Evolutionary conservation across 2,113 vertebrate species (phyloP).

Genomic region (Pachypanchax playfairii): DNA sequence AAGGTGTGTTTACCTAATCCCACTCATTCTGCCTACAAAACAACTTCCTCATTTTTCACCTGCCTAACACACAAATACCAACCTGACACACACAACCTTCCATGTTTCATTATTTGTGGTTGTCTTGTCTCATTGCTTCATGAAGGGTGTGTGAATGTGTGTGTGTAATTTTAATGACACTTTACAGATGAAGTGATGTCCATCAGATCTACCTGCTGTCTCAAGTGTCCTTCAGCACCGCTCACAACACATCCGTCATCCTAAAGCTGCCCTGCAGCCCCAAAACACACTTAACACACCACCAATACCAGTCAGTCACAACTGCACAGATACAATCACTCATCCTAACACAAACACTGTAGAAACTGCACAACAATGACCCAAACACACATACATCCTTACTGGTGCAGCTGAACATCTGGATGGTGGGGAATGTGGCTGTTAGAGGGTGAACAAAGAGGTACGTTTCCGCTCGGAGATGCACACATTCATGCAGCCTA

Average conservation of each 20-base stretch:
- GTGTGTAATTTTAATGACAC: constrained; percentile 36
- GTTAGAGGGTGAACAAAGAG: constrained; percentile 28
- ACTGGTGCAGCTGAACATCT: constrained; percentile 21
- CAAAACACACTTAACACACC: constrained; percentile 64
- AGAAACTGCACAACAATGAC: constrained; percentile 51
- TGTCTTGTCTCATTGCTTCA: constrained; percentile 24
- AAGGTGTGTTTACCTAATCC: constrained; percentile 68
- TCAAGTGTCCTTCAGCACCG: constrained; percentile 69
- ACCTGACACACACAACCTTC: constrained; percentile 57
- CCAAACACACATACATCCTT: constrained; percentile 15
- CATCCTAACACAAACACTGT: constrained; percentile 52
- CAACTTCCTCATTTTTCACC: constrained; percentile 78
- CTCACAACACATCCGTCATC: constrained; percentile 79
- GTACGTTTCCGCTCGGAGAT: no score
- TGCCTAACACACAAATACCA: constrained; percentile 68
- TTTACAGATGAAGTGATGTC: constrained; percentile 67
- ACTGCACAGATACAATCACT: constrained; percentile 64
- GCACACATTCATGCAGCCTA: constrained; percentile 27
- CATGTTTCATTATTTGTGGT: constrained; percentile 7
- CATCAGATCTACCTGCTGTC: constrained; percentile 67
- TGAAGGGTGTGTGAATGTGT: constrained; percentile 28
- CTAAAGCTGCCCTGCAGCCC: constrained; percentile 79
- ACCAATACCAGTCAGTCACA: constrained; percentile 58
- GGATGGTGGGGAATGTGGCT: constrained; percentile 14
- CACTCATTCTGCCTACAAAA: constrained; percentile 75